Evolutionary conservation across 2,113 vertebrate species (phyloP).

Genomic region (Urocitellus parryii): DNA sequence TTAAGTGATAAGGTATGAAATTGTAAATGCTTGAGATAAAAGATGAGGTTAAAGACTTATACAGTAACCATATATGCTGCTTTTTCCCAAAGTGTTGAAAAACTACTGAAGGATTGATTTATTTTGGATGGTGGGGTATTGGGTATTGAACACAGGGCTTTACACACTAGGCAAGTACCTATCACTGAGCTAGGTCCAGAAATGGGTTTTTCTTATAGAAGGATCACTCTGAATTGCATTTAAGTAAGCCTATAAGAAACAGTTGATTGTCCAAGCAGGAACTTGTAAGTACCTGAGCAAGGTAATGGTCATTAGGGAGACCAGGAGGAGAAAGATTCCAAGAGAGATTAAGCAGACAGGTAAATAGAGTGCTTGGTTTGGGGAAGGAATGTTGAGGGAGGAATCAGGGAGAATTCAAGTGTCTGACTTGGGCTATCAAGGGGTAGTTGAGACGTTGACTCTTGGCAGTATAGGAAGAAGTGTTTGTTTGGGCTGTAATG

Average conservation of each 20-base stretch:
- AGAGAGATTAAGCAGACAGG: background rate
- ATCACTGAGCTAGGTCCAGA: background rate
- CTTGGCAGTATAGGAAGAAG: background rate
- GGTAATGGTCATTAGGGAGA: background rate
- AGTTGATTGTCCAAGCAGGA: background rate
- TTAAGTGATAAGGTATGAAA: background rate
- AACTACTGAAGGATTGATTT: background rate
- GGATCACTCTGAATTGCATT: background rate
- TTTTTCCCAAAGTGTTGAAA: background rate
- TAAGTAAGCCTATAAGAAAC: background rate
- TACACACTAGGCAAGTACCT: too few species aligned
- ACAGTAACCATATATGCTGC: background rate
- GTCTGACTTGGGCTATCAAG: background rate
- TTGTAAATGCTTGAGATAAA: background rate
- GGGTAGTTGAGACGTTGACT: background rate
- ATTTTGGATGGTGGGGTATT: background rate
- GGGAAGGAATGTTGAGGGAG: background rate
- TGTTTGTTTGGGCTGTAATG: background rate
- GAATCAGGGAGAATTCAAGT: background rate
- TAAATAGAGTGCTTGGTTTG: background rate
- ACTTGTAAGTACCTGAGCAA: background rate
- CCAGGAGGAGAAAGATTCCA: background rate
- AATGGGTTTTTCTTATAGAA: background rate
- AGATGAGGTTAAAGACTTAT: background rate
- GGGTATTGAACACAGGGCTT: background rate